A percentile compares a stretch with the other conserved stretches of the same genome.
These are phyloP conservation scores for Scophthalmus maximus DNA, from an alignment of 2,113 vertebrate genomes.

Conservation along the genomic window DNA sequence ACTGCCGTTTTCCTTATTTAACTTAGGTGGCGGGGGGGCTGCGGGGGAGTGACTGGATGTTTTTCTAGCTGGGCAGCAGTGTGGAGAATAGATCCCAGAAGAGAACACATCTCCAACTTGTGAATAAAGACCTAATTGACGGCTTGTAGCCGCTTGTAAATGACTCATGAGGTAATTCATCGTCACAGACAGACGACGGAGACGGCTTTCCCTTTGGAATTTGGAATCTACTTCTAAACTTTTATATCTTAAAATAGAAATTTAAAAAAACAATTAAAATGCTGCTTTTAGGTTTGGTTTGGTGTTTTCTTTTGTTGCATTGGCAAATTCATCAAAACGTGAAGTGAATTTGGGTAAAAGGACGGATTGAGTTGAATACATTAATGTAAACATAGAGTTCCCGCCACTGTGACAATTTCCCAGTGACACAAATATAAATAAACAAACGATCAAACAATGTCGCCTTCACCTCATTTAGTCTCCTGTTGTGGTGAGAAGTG, in stretches of 20 bases:
- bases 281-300: too few species aligned
- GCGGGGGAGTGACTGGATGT: constrained; percentile 72
- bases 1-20: constrained; percentile 79
- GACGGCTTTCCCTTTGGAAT: constrained; percentile 31
- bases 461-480: constrained; percentile 41
- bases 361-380: constrained; percentile 13
- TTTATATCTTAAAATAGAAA: constrained; percentile 24
- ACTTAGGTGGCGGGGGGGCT: constrained; percentile 58
- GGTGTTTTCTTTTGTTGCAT: too few species aligned
- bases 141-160: constrained; percentile 76
- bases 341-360: constrained; percentile 1
- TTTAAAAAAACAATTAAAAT: constrained; percentile 6
- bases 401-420: constrained; percentile 6
- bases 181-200: constrained; percentile 49
- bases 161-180: constrained; percentile 76
- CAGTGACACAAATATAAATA: constrained; percentile 26
- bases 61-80: constrained; percentile 81
- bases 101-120: constrained; percentile 79
- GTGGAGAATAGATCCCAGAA: constrained; percentile 79
- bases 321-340: constrained; percentile 10
- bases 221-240: constrained; percentile 24
- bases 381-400: neutral
- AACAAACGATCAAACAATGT: constrained; percentile 51
- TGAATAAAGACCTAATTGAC: constrained; percentile 82
- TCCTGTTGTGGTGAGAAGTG: constrained; percentile 32